Percentiles rank a stretch among this genome's conserved stretches.
Conservation (phyloP, 2,113 vertebrate genomes). For the Tetraodon nigroviridis region DNA sequence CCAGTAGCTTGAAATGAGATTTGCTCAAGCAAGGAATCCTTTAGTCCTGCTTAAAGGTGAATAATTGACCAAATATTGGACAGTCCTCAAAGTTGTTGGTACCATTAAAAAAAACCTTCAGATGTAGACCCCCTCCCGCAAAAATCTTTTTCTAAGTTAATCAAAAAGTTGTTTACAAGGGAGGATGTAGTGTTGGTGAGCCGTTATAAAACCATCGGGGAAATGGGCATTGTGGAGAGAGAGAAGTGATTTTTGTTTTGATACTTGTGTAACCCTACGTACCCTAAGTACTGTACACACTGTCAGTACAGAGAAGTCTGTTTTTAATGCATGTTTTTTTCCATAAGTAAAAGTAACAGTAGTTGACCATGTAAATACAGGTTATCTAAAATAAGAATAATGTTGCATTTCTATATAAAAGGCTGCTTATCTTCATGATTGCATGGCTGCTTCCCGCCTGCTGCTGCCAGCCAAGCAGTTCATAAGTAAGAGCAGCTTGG, state of each 20-base stretch:
- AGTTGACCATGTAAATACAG: too few relatives aligned
- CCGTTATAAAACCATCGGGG: constrained; percentile 34
- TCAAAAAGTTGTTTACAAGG: constrained; percentile 15
- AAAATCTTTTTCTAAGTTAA: constrained; percentile 17
- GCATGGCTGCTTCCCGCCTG: background rate
- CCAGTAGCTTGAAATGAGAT: constrained; percentile 72
- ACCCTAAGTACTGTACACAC: constrained; percentile 32
- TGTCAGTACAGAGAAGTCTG: constrained; percentile 24
- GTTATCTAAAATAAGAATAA: too few relatives aligned
- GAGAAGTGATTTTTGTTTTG: constrained; percentile 53
- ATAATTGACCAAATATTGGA: constrained; percentile 67
- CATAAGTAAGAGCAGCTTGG: background rate
- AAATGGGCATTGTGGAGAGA: constrained; percentile 57
- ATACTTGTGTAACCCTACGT: constrained; percentile 61
- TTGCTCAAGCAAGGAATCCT: constrained; percentile 68
- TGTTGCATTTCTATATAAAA: too few relatives aligned
- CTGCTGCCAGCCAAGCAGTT: background rate
- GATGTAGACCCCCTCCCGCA: background rate
- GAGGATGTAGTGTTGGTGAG: constrained; percentile 2
- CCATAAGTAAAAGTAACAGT: background rate
- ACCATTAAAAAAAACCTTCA: constrained; percentile 10
- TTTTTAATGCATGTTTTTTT: constrained; percentile 19
- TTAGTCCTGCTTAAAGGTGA: constrained; percentile 68
- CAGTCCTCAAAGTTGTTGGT: constrained; percentile 32
- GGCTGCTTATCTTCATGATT: background rate